Evolutionary conservation across 2,888 invertebrate genomes (phyloP), one percentile per base, ranked within the genome.

Genomic region (Sisyra terminalis): DNA sequence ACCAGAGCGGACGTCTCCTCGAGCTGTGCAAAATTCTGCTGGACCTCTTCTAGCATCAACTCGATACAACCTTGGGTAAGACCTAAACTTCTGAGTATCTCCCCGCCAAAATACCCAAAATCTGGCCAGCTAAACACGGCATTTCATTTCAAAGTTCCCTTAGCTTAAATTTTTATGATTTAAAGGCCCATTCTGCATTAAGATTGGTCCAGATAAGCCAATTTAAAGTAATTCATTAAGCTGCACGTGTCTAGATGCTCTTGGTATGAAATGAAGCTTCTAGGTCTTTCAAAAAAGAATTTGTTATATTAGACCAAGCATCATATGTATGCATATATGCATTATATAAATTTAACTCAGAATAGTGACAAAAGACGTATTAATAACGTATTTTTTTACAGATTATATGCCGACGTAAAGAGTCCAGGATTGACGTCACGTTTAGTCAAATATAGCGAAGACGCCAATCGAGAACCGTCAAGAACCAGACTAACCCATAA

Each of bases 361-460:
- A n/a, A n/a, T n/a, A n/a, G n/a, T n/a, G n/a, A n/a, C n/a, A n/a
- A n/a, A n/a, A n/a, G n/a, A n/a, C n/a, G n/a, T n/a, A n/a, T n/a
- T n/a, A n/a, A n/a, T n/a, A n/a, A n/a, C n/a, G n/a, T n/a, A 7
- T 24, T 24, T 7, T 5, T 24, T 24, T 7, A 7, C 24, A 57
- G 60, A 39, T 57, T 58, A 14, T 69, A 62, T 50, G 64, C 66
- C 10, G 69, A 71, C 51, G 61, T 64, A 3, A 65, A 66, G 51
- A 70, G 69, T 50, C 66, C 66, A 38, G 70, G 70, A 1, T 51
- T 68, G 41, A 55, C 64, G 2, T 59, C 62, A n/a, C 59, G 70
- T 7, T 59, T 69, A 45, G 66, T 67, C 0, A 61, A 63, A 48
- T 70, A 71, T 46, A 63, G 64, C 46, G 24, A 16, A 9, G 32